Evolutionary conservation across 2,113 vertebrate genomes (phyloP).

Genomic region (Chauna torquata): DNA sequence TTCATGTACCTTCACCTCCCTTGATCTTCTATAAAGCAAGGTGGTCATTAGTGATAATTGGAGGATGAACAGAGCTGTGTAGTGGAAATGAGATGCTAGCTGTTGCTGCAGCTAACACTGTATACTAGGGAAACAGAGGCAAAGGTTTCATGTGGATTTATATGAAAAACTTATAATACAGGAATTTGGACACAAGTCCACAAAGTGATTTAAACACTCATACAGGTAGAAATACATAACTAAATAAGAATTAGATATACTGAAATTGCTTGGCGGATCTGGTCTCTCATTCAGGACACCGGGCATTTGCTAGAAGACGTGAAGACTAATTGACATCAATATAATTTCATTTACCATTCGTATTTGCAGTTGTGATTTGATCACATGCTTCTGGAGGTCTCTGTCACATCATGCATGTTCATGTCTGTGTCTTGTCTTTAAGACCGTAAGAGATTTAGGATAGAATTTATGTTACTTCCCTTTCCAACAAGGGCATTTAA

Average conservation of each 20-base stretch:
- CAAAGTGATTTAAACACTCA: neutral
- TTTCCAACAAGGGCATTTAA: neutral
- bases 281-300: neutral
- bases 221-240: neutral
- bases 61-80: neutral
- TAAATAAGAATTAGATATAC: neutral
- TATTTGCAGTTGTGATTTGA: neutral
- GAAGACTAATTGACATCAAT: neutral
- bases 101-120: fast-evolving
- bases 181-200: neutral
- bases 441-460: neutral
- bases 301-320: neutral
- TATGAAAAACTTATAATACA: neutral
- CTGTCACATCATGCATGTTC: neutral
- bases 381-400: neutral
- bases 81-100: neutral
- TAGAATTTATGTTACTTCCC: neutral
- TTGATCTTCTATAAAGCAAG: neutral
- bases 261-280: neutral
- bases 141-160: neutral
- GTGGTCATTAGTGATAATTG: neutral
- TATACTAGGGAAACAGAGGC: neutral
- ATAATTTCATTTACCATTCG: neutral
- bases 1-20: neutral
- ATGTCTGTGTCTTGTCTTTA: neutral